A percentile compares a stretch with the other conserved stretches of the same genome.
Conservation (phyloP, 2,888 invertebrate genomes). For the Nemapogon koenigi region DNA sequence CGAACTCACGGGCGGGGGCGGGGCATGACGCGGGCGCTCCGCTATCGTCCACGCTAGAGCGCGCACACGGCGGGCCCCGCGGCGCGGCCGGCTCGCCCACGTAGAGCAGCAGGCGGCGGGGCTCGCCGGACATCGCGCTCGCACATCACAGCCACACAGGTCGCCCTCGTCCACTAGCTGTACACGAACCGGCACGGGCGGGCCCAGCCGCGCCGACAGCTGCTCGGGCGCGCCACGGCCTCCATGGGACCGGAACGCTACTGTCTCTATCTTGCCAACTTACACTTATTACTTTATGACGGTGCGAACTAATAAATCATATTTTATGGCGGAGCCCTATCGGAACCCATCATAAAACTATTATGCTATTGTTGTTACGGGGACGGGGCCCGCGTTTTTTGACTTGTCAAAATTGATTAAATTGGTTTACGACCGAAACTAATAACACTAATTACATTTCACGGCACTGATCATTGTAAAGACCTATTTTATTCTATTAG, state of each 20-base stretch:
- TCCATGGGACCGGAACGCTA: too few species aligned
- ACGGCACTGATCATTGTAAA: too few species aligned
- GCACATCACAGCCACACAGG: conserved; percentile 70
- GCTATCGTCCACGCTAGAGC: conserved; percentile 21
- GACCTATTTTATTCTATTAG: too few species aligned
- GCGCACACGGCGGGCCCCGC: conserved; percentile 20
- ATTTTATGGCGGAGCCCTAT: conserved; percentile 58
- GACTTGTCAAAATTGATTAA: too few species aligned
- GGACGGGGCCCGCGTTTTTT: too few species aligned
- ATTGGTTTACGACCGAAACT: too few species aligned
- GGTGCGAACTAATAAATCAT: conserved; percentile 31
- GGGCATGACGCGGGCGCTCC: conserved; percentile 9
- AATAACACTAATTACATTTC: too few species aligned
- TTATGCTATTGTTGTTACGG: too few species aligned
- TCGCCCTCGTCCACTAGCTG: conserved; percentile 52
- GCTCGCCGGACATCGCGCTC: conserved; percentile 79
- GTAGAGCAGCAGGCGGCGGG: conserved; percentile 67
- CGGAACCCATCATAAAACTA: conserved; percentile 51
- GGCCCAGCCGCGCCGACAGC: conserved; percentile 5
- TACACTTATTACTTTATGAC: conserved; percentile 49
- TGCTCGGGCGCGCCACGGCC: conserved; percentile 19
- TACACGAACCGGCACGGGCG: conserved; percentile 38
- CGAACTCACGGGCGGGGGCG: conserved; percentile 19
- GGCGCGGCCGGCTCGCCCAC: conserved; percentile 48
- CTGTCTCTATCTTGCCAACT: conserved; percentile 32